phyloP scores from a whole-genome alignment of 2,888 invertebrate species.

The Gastrophysa polygoni region DNA sequence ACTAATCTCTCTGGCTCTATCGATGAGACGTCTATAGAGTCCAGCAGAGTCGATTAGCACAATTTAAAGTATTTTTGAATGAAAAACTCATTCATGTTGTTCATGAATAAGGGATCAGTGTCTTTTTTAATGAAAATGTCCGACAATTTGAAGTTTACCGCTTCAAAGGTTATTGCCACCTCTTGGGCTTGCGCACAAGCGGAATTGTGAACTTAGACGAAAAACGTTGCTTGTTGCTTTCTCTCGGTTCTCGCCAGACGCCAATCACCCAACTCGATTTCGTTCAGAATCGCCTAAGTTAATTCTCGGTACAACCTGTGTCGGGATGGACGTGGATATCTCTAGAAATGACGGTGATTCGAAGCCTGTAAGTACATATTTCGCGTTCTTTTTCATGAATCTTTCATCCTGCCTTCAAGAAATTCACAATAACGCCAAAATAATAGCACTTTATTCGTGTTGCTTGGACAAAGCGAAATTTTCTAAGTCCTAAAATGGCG shows the following conservation, averaged over 20 bases:
- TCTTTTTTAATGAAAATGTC: background rate
- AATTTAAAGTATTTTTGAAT: too few species aligned
- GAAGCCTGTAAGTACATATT: conserved; percentile 65
- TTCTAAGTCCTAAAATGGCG: conserved; percentile 90
- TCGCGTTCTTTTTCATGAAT: conserved; percentile 36
- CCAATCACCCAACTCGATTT: conserved; percentile 20
- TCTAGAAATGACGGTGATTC: conserved; percentile 65
- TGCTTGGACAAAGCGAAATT: conserved; percentile 60
- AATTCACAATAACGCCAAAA: conserved; percentile 33
- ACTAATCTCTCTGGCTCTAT: too few species aligned
- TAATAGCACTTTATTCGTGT: conserved; percentile 61
- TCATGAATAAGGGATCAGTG: too few species aligned
- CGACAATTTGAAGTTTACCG: conserved; percentile 38
- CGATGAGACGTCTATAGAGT: too few species aligned
- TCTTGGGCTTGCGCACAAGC: conserved; percentile 66
- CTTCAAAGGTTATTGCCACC: conserved; percentile 43
- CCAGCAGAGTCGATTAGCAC: too few species aligned
- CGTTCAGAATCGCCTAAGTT: conserved; percentile 41
- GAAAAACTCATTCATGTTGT: too few species aligned
- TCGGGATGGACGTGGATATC: conserved; percentile 69
- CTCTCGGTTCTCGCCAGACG: too few species aligned
- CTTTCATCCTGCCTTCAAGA: conserved; percentile 32
- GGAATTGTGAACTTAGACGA: conserved; percentile 65
- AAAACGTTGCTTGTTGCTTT: conserved; percentile 41
- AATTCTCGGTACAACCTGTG: conserved; percentile 59